Conservation (phyloP, 2,797 vertebrate genomes). For the Rhadinocentrus ornatus region DNA sequence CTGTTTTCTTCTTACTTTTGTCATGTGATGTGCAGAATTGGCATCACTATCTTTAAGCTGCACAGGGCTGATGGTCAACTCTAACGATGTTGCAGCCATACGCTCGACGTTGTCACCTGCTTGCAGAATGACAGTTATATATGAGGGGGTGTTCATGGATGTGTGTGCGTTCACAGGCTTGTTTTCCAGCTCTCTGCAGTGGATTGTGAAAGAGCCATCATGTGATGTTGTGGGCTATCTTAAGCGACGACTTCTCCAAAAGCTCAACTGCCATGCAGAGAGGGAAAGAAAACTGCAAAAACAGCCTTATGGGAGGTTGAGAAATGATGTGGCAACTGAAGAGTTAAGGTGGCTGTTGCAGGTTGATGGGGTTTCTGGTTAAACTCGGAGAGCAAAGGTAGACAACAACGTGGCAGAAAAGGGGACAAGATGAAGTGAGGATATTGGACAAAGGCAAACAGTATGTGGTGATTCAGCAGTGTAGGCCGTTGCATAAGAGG, state of each 20-base stretch:
- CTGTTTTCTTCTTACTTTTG: slow-evolving; percentile 32
- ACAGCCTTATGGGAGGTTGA: slow-evolving; percentile 60
- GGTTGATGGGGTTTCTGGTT: slow-evolving; percentile 17
- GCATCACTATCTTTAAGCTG: background rate
- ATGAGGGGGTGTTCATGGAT: background rate
- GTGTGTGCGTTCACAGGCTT: slow-evolving; percentile 34
- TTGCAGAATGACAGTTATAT: slow-evolving; percentile 15
- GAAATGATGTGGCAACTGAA: slow-evolving; percentile 76
- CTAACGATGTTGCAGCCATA: slow-evolving; percentile 53
- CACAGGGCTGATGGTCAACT: background rate
- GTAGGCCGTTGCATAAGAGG: slow-evolving; percentile 64
- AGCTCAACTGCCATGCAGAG: slow-evolving; percentile 65
- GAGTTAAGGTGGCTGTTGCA: slow-evolving; percentile 52
- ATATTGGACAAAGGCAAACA: slow-evolving; percentile 32
- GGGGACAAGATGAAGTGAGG: background rate
- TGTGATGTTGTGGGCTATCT: slow-evolving; percentile 71
- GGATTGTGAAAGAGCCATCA: slow-evolving; percentile 71
- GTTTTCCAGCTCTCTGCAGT: slow-evolving; percentile 66
- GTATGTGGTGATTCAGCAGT: slow-evolving; percentile 49
- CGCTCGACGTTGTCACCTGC: slow-evolving; percentile 39
- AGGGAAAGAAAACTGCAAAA: slow-evolving; percentile 58
- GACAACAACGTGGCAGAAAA: slow-evolving; percentile 4
- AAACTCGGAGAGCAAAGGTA: slow-evolving; percentile 22
- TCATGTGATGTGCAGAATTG: slow-evolving; percentile 6
- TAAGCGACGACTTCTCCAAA: slow-evolving; percentile 83